Evolutionary conservation across 2,888 invertebrate species (phyloP), one percentile per base, ranked within the genome.

Genomic region (Hypomecis punctinalis): DNA sequence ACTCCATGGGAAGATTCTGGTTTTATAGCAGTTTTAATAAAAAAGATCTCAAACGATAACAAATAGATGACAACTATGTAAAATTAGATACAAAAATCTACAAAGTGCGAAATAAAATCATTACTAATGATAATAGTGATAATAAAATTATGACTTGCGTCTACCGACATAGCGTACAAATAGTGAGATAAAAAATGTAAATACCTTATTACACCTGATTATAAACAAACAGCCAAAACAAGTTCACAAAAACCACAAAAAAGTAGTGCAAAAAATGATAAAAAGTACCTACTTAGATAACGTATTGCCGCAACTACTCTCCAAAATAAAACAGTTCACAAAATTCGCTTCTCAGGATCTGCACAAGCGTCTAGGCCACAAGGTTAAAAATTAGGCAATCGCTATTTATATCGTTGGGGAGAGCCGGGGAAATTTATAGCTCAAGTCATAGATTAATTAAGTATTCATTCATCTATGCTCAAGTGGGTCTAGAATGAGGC

Each of bases 301-400:
- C 35, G 42, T 53, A 33, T 6, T 6, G 43, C 43, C 35, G 5
- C 11, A 36, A 52, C 39, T 35, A n/a, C 43, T 43, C 42, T 43
- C 23, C 35, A 1, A 4, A 36, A n/a, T 33, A 52, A 40, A 10
- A 53, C 35, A 35, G 35, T 35, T 35, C 39, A 37, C 23, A 39
- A 47, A n/a, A 39, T 47, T 39, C 13, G 23, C 23, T 45, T n/a
- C 45, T 37, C 56, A 13, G 46, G 39, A 47, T 47, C 47, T 47
- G 56, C 46, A 46, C n/a, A 23, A n/a, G n/a, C 23, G 56, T 56
- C 56, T 56, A 56, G 56, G 37, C 47, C 2, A 36, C 45, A 47
- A 56, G 56, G 56, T 39, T 33, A 56, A 47, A 47, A 47, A 47
- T 47, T 40, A 47, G 39, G 56, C 33, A 47, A 56, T 47, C 56